Evolutionary conservation across 2,888 invertebrate genomes (phyloP).

Genomic region (Drosophila diplacantha): DNA sequence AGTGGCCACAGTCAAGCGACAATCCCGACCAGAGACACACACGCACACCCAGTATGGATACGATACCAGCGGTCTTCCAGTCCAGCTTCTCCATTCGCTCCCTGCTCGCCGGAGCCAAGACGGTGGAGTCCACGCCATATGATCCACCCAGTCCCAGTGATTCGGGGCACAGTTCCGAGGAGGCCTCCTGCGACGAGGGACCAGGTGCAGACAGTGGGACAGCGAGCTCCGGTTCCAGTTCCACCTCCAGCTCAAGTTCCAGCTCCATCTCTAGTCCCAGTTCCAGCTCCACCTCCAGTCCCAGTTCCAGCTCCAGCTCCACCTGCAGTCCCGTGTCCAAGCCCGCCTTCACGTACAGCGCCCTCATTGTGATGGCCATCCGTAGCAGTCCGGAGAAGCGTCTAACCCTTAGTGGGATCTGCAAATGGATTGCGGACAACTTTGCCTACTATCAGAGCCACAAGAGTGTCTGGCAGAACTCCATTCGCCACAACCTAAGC

Average conservation of each 20-base stretch:
- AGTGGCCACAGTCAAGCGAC: slow-evolving; percentile 38
- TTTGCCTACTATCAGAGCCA: slow-evolving; percentile 98
- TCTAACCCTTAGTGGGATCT: slow-evolving; percentile 95
- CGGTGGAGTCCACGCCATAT: slow-evolving; percentile 1
- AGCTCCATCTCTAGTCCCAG: not conserved
- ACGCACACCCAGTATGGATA: slow-evolving; percentile 69
- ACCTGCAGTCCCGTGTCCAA: slow-evolving; percentile 78
- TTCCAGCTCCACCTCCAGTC: not conserved
- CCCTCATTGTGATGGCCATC: slow-evolving; percentile 99
- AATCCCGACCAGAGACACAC: slow-evolving; percentile 4
- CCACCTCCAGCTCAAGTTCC: not conserved
- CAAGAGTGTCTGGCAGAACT: slow-evolving; percentile 99
- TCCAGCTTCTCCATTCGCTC: slow-evolving; percentile 71
- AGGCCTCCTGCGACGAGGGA: slow-evolving; percentile 47
- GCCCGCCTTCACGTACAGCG: slow-evolving; percentile 98
- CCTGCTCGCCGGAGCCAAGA: slow-evolving; percentile 43
- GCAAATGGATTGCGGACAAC: slow-evolving; percentile 97
- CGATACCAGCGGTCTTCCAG: slow-evolving; percentile 54
- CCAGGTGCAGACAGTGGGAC: not conserved
- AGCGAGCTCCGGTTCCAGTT: not conserved
- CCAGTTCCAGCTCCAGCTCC: not conserved
- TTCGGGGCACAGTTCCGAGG: slow-evolving; percentile 48
- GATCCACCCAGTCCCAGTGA: slow-evolving; percentile 31
- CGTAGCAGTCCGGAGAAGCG: slow-evolving; percentile 93
- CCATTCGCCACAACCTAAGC: slow-evolving; percentile 80